phyloP scores from a whole-genome alignment of 2,797 vertebrate species.

The Strix occidentalis region DNA sequence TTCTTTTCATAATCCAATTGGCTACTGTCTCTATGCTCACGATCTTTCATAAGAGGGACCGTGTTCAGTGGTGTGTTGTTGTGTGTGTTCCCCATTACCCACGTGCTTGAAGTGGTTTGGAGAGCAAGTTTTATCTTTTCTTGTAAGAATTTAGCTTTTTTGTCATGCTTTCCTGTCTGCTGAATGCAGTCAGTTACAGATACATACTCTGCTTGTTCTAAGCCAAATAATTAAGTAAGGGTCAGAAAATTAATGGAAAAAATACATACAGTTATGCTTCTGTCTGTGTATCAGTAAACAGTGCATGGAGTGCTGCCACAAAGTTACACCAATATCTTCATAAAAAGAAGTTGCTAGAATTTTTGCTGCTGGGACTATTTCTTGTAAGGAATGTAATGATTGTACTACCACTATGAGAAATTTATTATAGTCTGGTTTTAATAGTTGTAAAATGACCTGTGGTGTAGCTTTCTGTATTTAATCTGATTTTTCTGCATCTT shows the following conservation, averaged over 20 bases:
- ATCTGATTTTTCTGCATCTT: neutral
- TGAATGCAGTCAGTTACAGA: neutral
- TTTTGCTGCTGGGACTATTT: neutral
- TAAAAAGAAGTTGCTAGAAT: neutral
- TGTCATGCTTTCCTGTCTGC: neutral
- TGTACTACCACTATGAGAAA: neutral
- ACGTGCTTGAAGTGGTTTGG: neutral
- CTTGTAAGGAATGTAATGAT: neutral
- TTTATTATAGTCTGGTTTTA: neutral
- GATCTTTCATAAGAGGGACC: neutral
- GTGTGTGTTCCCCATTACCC: neutral
- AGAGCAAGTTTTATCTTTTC: neutral
- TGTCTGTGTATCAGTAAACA: neutral
- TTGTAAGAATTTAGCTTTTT: neutral
- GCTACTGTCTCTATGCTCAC: neutral
- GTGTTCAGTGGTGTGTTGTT: neutral
- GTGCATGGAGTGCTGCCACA: neutral
- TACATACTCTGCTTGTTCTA: neutral
- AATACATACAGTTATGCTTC: neutral
- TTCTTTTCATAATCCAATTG: neutral
- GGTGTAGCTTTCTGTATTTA: neutral
- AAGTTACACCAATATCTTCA: neutral
- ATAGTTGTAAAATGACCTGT: neutral
- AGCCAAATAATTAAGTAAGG: neutral
- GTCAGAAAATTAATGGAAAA: neutral